Evolutionary conservation across 1,140 invertebrate genomes (phyloP), one percentile per base, ranked within the genome.

Genomic region (roundworm (Caenorhabditis elegans)): DNA sequence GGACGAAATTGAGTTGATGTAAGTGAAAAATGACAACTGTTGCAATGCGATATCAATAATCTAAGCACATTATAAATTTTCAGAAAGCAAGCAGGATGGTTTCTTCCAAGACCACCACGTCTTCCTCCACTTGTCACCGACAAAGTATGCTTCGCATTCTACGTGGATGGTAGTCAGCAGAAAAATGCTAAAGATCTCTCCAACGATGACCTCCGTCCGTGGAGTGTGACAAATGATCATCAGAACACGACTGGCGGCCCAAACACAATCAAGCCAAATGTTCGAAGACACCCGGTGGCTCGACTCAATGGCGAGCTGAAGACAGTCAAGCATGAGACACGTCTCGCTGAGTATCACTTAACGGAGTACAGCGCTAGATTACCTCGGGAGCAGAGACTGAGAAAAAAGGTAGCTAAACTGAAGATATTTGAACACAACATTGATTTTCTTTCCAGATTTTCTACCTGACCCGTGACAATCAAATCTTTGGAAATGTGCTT

Each of bases 321-420:
- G 11, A 53, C 36, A 17, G 49, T 55, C 3, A 80, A 80, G 22
- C 51, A 55, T 11, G 79, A 80, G 10, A 26, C 79, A 4, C 55
- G 48, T 10, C 11, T 28, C 5, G 55, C 55, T 0, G 55, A 75
- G n/a, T 43, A 24, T 1, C 79, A 80, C 22, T 39, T 82, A 6
- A 78, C 76, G 10, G 81, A 82, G 22, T 82, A 82, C 81, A 78
- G 75, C 26, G 81, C 81, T 48, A 43, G 75, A 0, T 24, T 82
- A 43, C 81, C 81, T 5, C 5, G 81, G 13, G 34, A 19, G n/a
- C 43, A 60, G 4, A 43, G 77, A 39, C 28, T 83, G 36, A 31
- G 82, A 31, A 79, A 83, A 28, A 79, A 78, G 39, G 81, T 82
- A 46, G 1, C 1, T n/a, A n/a, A n/a, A n/a, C n/a, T 11, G 10